phyloP scores from a whole-genome alignment of 2,113 vertebrate species.

The Illadopsis cleaveri region DNA sequence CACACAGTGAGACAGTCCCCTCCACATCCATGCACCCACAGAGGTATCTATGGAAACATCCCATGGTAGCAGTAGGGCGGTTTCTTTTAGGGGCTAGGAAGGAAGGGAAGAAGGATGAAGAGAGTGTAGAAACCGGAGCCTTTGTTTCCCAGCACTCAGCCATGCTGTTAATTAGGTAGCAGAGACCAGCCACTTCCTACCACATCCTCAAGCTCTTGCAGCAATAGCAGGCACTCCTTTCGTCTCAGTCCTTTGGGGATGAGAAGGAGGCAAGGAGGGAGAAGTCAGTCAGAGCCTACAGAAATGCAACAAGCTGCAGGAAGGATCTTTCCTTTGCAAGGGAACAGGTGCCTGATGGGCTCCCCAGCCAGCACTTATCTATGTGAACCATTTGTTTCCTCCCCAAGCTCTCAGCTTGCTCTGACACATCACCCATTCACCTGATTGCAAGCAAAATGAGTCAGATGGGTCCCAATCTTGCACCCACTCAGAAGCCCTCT shows the following conservation, averaged over 20 bases:
- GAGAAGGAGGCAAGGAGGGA: neutral
- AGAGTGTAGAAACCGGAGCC: neutral
- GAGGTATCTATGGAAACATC: neutral
- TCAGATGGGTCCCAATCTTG: neutral
- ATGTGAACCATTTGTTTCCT: neutral
- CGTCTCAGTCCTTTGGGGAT: neutral
- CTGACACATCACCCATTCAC: neutral
- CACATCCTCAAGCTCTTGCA: neutral
- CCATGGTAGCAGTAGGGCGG: rapidly evolving
- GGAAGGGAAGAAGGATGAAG: neutral
- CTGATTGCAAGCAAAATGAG: neutral
- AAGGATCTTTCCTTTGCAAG: neutral
- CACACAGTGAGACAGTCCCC: neutral
- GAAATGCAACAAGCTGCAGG: neutral
- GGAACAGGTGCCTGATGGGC: neutral
- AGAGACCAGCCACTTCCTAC: neutral
- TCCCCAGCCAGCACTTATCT: neutral
- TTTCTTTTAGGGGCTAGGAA: neutral
- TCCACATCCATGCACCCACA: neutral
- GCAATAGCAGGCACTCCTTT: neutral
- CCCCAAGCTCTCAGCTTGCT: neutral
- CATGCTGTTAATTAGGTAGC: neutral
- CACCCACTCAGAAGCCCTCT: neutral
- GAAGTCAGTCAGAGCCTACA: neutral
- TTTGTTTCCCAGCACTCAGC: constrained; percentile 18